A percentile compares a stretch with the other conserved stretches of the same genome.
Conservation (phyloP, 2,888 invertebrate species). For the Periphyllus acericola region DNA sequence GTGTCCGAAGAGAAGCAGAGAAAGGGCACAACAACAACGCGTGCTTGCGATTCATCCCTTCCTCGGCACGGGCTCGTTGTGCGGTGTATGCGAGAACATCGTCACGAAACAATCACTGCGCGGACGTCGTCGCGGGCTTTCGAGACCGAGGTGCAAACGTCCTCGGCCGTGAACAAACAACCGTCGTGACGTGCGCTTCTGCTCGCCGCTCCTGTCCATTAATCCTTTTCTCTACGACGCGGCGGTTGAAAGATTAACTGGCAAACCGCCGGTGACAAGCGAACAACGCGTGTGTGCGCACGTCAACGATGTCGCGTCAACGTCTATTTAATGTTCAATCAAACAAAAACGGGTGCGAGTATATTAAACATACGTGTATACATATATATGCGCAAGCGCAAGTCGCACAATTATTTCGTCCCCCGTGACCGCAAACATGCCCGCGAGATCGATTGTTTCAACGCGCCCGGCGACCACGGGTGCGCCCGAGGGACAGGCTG, state of each 20-base stretch:
- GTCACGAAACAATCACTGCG: too few relatives aligned
- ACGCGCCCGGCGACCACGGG: background rate
- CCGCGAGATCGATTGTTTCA: slow-evolving; percentile 36
- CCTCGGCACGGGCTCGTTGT: too few relatives aligned
- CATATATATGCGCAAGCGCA: background rate
- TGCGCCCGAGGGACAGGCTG: background rate
- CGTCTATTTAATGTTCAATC: slow-evolving; percentile 55
- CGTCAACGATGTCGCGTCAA: slow-evolving; percentile 40
- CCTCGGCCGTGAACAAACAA: too few relatives aligned
- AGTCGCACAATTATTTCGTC: background rate
- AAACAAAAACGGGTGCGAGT: slow-evolving; percentile 43
- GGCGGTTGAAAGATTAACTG: slow-evolving; percentile 44
- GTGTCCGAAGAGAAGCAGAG: too few relatives aligned
- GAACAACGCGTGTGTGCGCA: slow-evolving; percentile 9
- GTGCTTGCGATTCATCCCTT: too few relatives aligned
- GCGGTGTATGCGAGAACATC: too few relatives aligned
- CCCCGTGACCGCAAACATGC: slow-evolving; percentile 28
- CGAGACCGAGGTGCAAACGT: background rate
- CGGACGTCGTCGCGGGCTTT: too few relatives aligned
- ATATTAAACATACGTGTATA: too few relatives aligned
- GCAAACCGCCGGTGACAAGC: slow-evolving; percentile 45
- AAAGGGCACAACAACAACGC: too few relatives aligned
- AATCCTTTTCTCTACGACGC: background rate
- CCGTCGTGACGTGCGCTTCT: background rate
- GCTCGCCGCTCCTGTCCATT: background rate